A percentile compares a stretch with the other conserved stretches of the same genome.
Evolutionary conservation across 2,888 invertebrate species (phyloP).

Genomic region (Ferrisia virgata): DNA sequence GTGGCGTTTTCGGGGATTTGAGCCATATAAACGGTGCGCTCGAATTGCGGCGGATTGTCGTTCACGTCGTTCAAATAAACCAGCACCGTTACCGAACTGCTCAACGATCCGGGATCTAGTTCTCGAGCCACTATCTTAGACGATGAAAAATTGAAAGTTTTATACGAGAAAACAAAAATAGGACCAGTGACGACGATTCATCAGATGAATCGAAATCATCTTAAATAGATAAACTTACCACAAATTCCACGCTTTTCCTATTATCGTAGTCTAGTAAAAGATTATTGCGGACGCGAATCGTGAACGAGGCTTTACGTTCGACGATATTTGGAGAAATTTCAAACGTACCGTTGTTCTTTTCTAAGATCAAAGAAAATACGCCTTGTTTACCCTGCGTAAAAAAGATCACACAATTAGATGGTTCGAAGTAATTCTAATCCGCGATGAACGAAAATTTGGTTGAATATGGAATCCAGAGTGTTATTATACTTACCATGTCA

Average conservation of each 20-base stretch:
- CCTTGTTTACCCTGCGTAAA: slow-evolving; percentile 67
- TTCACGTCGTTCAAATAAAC: slow-evolving; percentile 82
- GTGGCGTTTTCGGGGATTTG: slow-evolving; percentile 78
- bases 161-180: neutral
- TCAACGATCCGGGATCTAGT: slow-evolving; percentile 65
- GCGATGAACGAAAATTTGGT: neutral
- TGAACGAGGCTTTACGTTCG: slow-evolving; percentile 73
- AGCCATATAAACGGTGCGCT: slow-evolving; percentile 68
- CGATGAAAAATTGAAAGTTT: neutral
- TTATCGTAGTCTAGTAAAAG: slow-evolving; percentile 80
- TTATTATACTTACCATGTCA: slow-evolving; percentile 57
- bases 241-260: slow-evolving; percentile 69
- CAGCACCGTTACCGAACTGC: slow-evolving; percentile 70
- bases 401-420: too few relatives aligned
- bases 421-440: too few relatives aligned
- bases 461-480: neutral
- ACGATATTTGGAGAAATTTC: slow-evolving; percentile 81
- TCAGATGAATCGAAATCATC: neutral
- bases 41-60: slow-evolving; percentile 81
- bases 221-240: slow-evolving; percentile 56
- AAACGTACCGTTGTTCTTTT: slow-evolving; percentile 82
- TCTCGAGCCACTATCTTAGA: slow-evolving; percentile 76
- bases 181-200: slow-evolving; percentile 30
- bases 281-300: slow-evolving; percentile 79
- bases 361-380: slow-evolving; percentile 72